phyloP scores from a whole-genome alignment of 2,797 vertebrate genomes.

The Acrossocheilus fasciatus region DNA sequence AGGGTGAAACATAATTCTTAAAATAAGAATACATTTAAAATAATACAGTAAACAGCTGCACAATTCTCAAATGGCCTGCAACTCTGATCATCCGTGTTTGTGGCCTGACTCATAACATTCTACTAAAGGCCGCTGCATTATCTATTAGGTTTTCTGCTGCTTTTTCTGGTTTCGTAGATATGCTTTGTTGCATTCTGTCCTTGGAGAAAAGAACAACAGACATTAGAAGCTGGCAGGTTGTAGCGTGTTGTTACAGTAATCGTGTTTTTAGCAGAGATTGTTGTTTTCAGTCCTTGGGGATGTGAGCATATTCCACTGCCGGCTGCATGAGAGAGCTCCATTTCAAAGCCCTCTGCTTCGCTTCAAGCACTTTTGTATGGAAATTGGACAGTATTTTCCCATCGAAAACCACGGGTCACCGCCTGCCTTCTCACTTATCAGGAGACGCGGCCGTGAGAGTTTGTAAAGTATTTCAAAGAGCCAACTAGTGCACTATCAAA shows the following conservation, averaged over 20 bases:
- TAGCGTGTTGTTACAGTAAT: constrained; percentile 50
- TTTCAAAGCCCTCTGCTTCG: constrained; percentile 19
- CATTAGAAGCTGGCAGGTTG: constrained; percentile 20
- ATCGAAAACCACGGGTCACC: constrained; percentile 17
- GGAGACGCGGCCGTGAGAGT: neutral
- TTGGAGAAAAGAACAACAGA: constrained; percentile 31
- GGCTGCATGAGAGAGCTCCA: constrained; percentile 38
- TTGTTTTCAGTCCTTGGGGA: constrained; percentile 44
- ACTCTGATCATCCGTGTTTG: neutral
- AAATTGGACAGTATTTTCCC: constrained; percentile 43
- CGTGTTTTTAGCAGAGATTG: constrained; percentile 50
- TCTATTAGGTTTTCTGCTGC: constrained; percentile 9
- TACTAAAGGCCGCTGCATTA: constrained; percentile 22
- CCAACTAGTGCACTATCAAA: constrained; percentile 9
- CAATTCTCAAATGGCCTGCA: neutral
- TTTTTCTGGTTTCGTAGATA: neutral
- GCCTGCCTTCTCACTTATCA: constrained; percentile 26
- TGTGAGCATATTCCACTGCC: constrained; percentile 38
- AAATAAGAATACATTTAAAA: neutral
- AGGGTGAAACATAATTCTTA: neutral
- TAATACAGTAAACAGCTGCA: neutral
- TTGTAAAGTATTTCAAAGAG: constrained; percentile 11
- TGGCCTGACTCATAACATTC: neutral
- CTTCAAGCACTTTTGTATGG: constrained; percentile 42
- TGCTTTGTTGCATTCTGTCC: constrained; percentile 27